These are phyloP conservation scores for Prostheceraeus crozeri DNA, from an alignment of 2,888 invertebrate species.

Conservation along the genomic window DNA sequence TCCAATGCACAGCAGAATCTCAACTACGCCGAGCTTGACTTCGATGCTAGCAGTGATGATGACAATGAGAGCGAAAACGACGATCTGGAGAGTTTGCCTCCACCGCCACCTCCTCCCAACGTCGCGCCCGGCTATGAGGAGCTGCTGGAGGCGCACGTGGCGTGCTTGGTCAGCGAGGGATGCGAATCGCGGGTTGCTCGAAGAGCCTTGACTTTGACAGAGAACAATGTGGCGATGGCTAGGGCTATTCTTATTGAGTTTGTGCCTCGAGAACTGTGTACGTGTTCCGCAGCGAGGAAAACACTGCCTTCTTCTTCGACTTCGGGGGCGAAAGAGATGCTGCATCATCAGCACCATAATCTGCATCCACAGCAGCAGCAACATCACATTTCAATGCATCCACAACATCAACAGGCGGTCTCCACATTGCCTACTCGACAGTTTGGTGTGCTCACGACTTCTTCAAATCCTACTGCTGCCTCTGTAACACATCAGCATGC, in stretches of 20 bases:
- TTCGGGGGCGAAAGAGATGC: too few relatives aligned
- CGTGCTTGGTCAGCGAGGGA: slow-evolving; percentile 76
- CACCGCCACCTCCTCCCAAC: slow-evolving; percentile 9
- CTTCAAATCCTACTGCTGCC: too few relatives aligned
- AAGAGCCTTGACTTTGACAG: slow-evolving; percentile 78
- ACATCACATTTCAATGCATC: too few relatives aligned
- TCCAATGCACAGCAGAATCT: neutral
- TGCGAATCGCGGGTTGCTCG: slow-evolving; percentile 83
- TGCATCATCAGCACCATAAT: too few relatives aligned
- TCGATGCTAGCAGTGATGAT: neutral
- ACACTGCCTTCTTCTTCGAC: too few relatives aligned
- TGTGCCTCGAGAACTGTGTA: too few relatives aligned
- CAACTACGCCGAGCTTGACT: slow-evolving; percentile 28
- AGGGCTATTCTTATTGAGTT: slow-evolving; percentile 86
- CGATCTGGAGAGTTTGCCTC: slow-evolving; percentile 17
- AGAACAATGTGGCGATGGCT: slow-evolving; percentile 89
- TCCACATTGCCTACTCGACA: too few relatives aligned
- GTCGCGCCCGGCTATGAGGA: neutral
- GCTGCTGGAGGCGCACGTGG: slow-evolving; percentile 70
- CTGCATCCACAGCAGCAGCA: too few relatives aligned
- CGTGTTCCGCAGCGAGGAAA: too few relatives aligned
- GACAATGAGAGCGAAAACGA: neutral
- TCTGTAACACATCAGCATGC: too few relatives aligned
- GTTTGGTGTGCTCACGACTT: too few relatives aligned
- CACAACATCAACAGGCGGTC: too few relatives aligned